Conservation (phyloP, 2,113 vertebrate genomes). For the Tursiops truncatus region DNA sequence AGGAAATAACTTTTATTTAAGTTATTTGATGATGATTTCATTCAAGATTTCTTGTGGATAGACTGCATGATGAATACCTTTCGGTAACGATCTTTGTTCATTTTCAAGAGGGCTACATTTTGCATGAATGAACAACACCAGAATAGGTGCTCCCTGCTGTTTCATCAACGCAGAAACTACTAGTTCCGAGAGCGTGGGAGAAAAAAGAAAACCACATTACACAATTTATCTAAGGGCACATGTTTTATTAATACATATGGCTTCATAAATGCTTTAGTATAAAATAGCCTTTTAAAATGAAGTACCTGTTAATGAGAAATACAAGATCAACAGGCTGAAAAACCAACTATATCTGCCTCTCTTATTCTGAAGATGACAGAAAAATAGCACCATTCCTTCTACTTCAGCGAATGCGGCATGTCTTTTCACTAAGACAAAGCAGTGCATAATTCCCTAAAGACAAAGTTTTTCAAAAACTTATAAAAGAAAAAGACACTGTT, state of each 20-base stretch:
- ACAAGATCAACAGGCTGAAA: background rate
- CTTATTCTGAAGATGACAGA: conserved; percentile 30
- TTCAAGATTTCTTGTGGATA: conserved; percentile 13
- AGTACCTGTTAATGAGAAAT: conserved; percentile 37
- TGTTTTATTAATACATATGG: conserved; percentile 49
- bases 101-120: conserved; percentile 58
- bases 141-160: conserved; percentile 28
- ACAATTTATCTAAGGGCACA: background rate
- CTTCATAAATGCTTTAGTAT: background rate
- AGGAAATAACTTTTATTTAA: conserved; percentile 61
- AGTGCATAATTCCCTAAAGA: background rate
- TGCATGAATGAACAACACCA: conserved; percentile 27
- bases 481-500: conserved; percentile 34
- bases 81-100: conserved; percentile 42
- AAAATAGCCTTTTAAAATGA: conserved; percentile 50
- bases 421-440: background rate
- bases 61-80: conserved; percentile 47
- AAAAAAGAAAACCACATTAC: conserved; percentile 35
- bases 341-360: background rate
- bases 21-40: conserved; percentile 41
- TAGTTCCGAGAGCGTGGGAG: background rate
- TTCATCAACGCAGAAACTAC: conserved; percentile 43
- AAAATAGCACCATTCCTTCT: background rate
- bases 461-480: background rate
- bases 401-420: background rate